phyloP scores from a whole-genome alignment of 2,888 invertebrate genomes.

The Synergus laeviventris region DNA sequence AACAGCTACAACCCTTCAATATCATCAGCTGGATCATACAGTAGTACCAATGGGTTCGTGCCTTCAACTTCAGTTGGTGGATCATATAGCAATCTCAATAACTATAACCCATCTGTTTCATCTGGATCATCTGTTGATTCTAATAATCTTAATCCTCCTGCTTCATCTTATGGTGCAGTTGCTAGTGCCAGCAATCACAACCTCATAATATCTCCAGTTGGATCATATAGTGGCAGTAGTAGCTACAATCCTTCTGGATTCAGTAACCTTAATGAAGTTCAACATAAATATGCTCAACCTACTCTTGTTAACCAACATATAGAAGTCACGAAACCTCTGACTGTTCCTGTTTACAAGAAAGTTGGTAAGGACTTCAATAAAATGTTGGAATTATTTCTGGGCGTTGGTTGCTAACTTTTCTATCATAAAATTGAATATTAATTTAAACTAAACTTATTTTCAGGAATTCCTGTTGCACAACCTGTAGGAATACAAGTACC shows the following conservation, averaged over 20 bases:
- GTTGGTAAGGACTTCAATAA: constrained; percentile 73
- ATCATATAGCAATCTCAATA: neutral
- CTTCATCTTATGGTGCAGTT: neutral
- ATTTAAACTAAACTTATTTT: neutral
- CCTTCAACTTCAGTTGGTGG: neutral
- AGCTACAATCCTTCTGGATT: neutral
- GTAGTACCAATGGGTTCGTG: neutral
- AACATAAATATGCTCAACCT: constrained; percentile 75
- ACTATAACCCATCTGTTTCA: neutral
- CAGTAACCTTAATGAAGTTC: constrained; percentile 56
- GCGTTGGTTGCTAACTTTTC: neutral
- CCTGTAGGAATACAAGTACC: constrained; percentile 81
- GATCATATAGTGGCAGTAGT: neutral
- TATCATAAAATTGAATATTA: neutral
- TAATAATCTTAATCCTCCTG: neutral
- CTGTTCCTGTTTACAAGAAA: constrained; percentile 82
- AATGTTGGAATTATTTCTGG: neutral
- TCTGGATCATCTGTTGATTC: neutral
- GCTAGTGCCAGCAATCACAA: neutral
- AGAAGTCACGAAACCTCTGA: constrained; percentile 82
- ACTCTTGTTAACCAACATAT: constrained; percentile 81
- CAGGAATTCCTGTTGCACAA: constrained; percentile 79
- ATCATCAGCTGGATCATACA: neutral
- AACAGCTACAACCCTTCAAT: neutral
- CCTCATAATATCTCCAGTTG: neutral